Base-by-base conservation (phyloP, 2,113 vertebrate genomes). In the Microtus ochrogaster region DNA sequence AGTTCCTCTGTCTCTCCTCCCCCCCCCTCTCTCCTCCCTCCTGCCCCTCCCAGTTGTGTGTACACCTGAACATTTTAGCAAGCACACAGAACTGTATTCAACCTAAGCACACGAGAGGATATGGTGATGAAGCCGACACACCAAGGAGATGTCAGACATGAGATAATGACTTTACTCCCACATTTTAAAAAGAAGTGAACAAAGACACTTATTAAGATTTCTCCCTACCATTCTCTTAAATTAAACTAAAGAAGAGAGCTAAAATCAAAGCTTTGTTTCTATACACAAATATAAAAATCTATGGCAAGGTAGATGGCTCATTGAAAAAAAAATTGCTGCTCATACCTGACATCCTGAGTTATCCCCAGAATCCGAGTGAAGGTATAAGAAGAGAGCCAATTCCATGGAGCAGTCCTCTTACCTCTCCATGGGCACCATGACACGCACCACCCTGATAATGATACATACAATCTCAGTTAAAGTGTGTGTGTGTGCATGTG, bases 221-320 rank as follows among this genome's bases (percentile, higher is more conserved):
- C 81, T 68, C 63, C 41, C 9, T 19, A 9, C 58, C 26, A 36
- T 44, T 26, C 22, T 22, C 36, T n/a, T 30, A n/a, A 52, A 63
- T 86, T 58, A 92, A 36, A 41, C 39, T 87, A 84, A 89, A 94
- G 7, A 44, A 36, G 30, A 88, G 58, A 91, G 5, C 2, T 33
- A 76, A 91, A 92, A 66, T 36, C 86, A 52, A 91, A 61, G 19
- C 47, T 84, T 72, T 85, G 12, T 44, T 93, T 93, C 41, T 81
- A 2, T 58, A 58, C 79, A 52, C 33, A 58, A 81, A 61, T 28
- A 74, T 47, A 77, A 89, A 73, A 85, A 44, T 33, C 21, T 47
- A 61, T 9, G 30, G 19, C 17, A 41, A 36, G 30, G 44, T 12
- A 24, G 33, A 11, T 17, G 85, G 1, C 65, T 86, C 19, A 33